These are phyloP conservation scores for Prenolepis imparis DNA, from an alignment of 2,888 invertebrate genomes.

Conservation along the genomic window DNA sequence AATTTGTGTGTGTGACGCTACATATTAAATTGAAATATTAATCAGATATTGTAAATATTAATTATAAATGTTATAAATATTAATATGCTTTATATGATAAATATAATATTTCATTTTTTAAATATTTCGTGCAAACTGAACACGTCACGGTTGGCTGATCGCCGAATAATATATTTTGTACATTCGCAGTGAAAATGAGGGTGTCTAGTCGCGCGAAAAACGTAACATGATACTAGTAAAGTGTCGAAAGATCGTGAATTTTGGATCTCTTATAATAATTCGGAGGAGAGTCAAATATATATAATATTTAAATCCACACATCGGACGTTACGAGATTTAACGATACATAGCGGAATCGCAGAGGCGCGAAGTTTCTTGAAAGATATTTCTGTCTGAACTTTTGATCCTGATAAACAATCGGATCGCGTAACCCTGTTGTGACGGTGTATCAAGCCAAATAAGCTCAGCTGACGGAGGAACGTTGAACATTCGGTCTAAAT, in stretches of 20 bases:
- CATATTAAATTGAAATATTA: too few relatives aligned
- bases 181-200: conserved; percentile 20
- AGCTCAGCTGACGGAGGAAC: conserved; percentile 80
- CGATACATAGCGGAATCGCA: not conserved
- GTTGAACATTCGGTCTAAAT: conserved; percentile 85
- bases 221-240: conserved; percentile 29
- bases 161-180: conserved; percentile 22
- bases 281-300: not conserved
- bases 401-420: not conserved
- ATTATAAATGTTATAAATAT: not conserved
- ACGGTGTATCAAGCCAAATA: conserved; percentile 80
- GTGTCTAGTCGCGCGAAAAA: not conserved
- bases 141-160: conserved; percentile 15
- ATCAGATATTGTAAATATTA: too few relatives aligned
- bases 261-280: conserved; percentile 19
- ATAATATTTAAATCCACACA: not conserved
- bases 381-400: too few relatives aligned
- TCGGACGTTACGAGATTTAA: not conserved
- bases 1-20: too few relatives aligned
- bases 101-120: conserved; percentile 4
- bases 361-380: not conserved
- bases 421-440: conserved; percentile 38
- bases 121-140: conserved; percentile 33
- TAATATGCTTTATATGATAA: not conserved
- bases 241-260: conserved; percentile 1